These are phyloP conservation scores for Serinus canaria DNA, from an alignment of 2,113 vertebrate species.

Conservation along the genomic window DNA sequence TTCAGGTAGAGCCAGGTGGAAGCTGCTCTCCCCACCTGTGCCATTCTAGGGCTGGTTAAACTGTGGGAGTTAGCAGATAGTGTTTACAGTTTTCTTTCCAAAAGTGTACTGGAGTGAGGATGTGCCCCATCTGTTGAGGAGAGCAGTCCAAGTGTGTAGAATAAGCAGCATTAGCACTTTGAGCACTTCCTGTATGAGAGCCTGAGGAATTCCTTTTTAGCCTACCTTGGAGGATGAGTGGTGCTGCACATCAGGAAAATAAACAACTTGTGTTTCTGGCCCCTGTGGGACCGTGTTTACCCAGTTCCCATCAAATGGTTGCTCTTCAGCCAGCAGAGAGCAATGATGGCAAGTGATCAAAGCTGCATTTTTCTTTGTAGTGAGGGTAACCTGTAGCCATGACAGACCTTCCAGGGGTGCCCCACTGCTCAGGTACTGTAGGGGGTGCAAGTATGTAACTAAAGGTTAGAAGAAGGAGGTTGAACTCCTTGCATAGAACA, in stretches of 20 bases:
- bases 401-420: background rate
- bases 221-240: background rate
- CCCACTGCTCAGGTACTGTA: background rate
- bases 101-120: background rate
- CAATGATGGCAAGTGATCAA: background rate
- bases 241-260: background rate
- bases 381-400: background rate
- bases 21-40: background rate
- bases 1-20: slow-evolving; percentile 75
- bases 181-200: background rate
- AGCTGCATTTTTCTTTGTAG: background rate
- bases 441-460: background rate
- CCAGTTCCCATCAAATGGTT: background rate
- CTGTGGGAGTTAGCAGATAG: accelerated
- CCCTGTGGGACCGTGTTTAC: accelerated
- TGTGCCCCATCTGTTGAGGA: background rate
- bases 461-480: background rate
- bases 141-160: background rate
- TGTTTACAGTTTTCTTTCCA: accelerated
- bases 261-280: background rate
- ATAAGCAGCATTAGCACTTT: accelerated
- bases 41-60: background rate
- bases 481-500: background rate
- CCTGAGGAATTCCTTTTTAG: background rate
- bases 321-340: background rate